These are phyloP conservation scores for Orchestia grillus DNA, from an alignment of 1,140 invertebrate genomes.

Conservation along the genomic window DNA sequence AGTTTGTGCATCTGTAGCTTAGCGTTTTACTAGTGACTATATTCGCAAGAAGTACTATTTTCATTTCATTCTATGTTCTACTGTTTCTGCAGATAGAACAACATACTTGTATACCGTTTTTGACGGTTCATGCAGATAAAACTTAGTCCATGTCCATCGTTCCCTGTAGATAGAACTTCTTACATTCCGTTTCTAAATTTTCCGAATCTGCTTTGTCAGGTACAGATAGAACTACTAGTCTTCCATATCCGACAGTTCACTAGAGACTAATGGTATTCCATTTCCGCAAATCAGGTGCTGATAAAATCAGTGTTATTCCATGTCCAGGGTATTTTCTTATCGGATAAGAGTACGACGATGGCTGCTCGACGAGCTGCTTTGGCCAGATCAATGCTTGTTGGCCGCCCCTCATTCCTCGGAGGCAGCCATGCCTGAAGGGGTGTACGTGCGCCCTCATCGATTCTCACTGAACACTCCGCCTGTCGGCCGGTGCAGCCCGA, in stretches of 20 bases:
- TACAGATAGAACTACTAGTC: background rate
- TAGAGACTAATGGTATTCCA: background rate
- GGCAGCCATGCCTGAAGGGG: background rate
- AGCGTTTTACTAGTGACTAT: no score
- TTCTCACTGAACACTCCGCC: background rate
- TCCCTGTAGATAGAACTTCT: no score
- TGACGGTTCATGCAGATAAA: no score
- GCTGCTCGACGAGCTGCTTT: background rate
- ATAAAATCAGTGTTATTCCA: background rate
- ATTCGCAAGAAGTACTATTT: no score
- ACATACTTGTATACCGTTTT: no score
- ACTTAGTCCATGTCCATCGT: no score
- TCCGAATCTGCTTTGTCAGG: no score
- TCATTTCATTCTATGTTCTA: no score
- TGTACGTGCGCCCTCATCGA: background rate
- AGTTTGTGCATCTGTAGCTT: background rate
- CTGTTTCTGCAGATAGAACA: no score
- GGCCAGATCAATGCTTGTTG: constrained; percentile 30
- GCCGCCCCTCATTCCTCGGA: background rate
- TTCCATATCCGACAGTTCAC: background rate
- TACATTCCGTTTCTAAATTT: background rate
- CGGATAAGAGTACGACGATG: background rate
- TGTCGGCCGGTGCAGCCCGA: background rate
- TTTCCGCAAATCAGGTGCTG: background rate
- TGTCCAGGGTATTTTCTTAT: background rate